These are phyloP conservation scores for Sciaenops ocellatus DNA, from an alignment of 2,797 vertebrate genomes.

Conservation along the genomic window DNA sequence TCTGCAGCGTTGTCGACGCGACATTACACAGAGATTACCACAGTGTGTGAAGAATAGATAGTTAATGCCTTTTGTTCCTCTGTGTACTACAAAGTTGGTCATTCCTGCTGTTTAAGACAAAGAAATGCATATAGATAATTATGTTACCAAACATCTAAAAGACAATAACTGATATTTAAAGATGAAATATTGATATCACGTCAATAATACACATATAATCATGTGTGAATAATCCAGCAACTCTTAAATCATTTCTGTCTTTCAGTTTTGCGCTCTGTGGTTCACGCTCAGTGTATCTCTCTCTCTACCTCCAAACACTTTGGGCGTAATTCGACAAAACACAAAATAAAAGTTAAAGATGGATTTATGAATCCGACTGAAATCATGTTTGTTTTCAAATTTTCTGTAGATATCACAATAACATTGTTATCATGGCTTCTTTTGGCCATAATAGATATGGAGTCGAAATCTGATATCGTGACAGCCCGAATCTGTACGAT, in stretches of 20 bases:
- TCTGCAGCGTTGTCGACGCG: slow-evolving; percentile 17
- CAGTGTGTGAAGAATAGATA: slow-evolving; percentile 17
- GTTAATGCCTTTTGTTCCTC: slow-evolving; percentile 12
- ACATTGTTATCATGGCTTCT: too few relatives aligned
- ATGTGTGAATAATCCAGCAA: background rate
- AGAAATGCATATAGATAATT: background rate
- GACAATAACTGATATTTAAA: background rate
- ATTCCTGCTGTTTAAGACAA: slow-evolving; percentile 8
- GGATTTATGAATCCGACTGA: too few relatives aligned
- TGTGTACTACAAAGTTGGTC: background rate
- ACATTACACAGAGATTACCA: background rate
- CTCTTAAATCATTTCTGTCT: too few relatives aligned
- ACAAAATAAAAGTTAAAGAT: too few relatives aligned
- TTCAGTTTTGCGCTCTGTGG: too few relatives aligned
- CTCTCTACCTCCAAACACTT: too few relatives aligned
- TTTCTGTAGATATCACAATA: background rate
- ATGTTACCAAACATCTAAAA: background rate
- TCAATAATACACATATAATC: too few relatives aligned
- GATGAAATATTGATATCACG: too few relatives aligned
- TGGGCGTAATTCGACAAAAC: background rate
- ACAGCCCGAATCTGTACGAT: background rate
- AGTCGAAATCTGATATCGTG: too few relatives aligned
- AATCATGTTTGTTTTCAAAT: background rate
- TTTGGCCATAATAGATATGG: too few relatives aligned
- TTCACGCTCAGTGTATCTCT: too few relatives aligned